Evolutionary conservation across 53 echinoderm and acorn worm genomes (phyloP).

Genomic region (Paracentrotus lividus): DNA sequence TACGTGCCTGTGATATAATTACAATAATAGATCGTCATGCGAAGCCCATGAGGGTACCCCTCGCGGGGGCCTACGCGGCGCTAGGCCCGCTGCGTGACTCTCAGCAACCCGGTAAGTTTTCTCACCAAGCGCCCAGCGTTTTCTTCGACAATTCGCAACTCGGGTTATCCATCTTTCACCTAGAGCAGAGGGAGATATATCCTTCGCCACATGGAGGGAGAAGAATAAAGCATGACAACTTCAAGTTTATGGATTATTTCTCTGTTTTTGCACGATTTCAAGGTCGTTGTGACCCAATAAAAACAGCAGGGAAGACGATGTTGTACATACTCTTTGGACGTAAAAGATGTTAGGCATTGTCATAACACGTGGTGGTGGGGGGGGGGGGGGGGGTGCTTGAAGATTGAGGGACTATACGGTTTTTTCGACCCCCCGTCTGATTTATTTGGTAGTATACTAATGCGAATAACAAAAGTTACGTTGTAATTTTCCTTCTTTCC

Average conservation of each 20-base stretch:
- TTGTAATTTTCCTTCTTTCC: neutral
- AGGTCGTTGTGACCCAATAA: conserved; percentile 39
- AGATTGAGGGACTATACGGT: neutral
- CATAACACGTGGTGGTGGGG: neutral
- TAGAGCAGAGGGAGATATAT: no score
- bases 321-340: conserved; percentile 39
- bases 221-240: neutral
- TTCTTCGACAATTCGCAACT: conserved; percentile 51
- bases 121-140: conserved; percentile 43
- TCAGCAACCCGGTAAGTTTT: neutral
- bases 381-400: neutral
- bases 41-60: conserved; percentile 39
- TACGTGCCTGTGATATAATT: conserved; percentile 37
- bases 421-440: neutral
- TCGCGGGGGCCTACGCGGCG: conserved; percentile 57
- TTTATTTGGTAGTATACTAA: neutral
- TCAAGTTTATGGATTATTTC: conserved; percentile 28
- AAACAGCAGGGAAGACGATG: conserved; percentile 27
- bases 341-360: conserved; percentile 11
- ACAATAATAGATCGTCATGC: conserved; percentile 10
- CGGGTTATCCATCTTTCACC: conserved; percentile 45
- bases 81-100: conserved; percentile 61
- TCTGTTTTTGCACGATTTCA: conserved; percentile 14
- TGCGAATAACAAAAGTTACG: no score
- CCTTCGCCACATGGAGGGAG: neutral